Conservation (phyloP, 1,140 invertebrate genomes). For the Drosophila mauritiana region DNA sequence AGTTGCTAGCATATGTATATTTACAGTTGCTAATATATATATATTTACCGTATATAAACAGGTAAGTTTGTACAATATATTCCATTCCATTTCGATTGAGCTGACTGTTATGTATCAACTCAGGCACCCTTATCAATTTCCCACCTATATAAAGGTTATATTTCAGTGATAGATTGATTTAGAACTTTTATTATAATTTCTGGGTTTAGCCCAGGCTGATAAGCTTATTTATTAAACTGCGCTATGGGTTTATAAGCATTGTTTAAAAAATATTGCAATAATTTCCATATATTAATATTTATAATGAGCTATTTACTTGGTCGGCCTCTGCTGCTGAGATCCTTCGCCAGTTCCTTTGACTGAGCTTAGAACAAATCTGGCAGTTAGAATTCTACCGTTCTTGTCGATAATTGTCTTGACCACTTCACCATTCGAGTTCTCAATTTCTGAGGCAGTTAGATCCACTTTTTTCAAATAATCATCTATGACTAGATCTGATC, state of each 20-base stretch:
- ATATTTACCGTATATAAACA: background rate
- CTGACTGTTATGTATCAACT: background rate
- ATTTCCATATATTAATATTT: background rate
- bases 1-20: constrained; percentile 23
- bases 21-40: background rate
- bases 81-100: background rate
- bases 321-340: constrained; percentile 18
- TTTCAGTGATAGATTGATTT: background rate
- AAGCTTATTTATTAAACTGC: constrained; percentile 29
- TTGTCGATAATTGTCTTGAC: constrained; percentile 69
- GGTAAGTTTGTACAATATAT: constrained; percentile 39
- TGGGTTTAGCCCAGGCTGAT: constrained; percentile 43
- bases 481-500: constrained; percentile 47
- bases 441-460: constrained; percentile 54
- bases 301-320: constrained; percentile 31
- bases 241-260: background rate
- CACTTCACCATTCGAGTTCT: constrained; percentile 52
- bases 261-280: background rate
- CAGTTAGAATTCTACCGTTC: constrained; percentile 64
- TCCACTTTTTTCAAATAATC: constrained; percentile 51
- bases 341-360: constrained; percentile 30
- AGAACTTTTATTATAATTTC: constrained; percentile 2
- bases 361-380: constrained; percentile 60
- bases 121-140: background rate
- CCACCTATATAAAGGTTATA: background rate